phyloP scores from a whole-genome alignment of 2,888 invertebrate species.

The Ectemnius cavifrons region DNA sequence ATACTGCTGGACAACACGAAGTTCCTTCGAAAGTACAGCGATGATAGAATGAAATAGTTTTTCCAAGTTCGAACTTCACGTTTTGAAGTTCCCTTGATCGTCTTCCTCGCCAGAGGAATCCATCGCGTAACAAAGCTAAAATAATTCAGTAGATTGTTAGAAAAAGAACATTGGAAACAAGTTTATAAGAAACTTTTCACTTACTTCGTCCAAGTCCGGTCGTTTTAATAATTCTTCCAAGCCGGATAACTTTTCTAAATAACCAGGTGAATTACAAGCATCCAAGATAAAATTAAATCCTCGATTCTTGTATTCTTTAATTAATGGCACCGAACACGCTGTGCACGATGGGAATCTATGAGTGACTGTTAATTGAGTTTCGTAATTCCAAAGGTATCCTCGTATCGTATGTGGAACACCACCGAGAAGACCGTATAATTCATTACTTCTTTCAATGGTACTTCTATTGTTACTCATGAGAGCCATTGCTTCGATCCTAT shows the following conservation, averaged over 20 bases:
- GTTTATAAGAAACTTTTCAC: too few species aligned
- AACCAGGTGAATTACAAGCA: constrained; percentile 81
- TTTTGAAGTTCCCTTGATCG: constrained; percentile 4
- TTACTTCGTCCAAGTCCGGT: constrained; percentile 74
- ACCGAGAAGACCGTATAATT: constrained; percentile 85
- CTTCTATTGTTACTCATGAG: constrained; percentile 79
- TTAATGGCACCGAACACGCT: constrained; percentile 87
- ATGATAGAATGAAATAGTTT: too few species aligned
- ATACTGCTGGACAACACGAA: too few species aligned
- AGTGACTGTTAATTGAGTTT: constrained; percentile 90
- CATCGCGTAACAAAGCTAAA: constrained; percentile 73
- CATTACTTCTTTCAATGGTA: constrained; percentile 71
- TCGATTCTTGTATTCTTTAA: constrained; percentile 72
- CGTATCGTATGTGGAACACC: constrained; percentile 95
- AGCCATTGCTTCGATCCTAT: constrained; percentile 70
- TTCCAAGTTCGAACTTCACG: background rate
- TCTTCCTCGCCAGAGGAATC: constrained; percentile 69
- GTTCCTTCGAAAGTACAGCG: too few species aligned
- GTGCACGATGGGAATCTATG: constrained; percentile 93
- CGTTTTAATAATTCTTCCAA: constrained; percentile 76
- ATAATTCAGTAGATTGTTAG: too few species aligned
- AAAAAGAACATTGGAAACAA: too few species aligned
- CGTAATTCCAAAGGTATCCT: constrained; percentile 91
- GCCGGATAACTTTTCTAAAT: constrained; percentile 83
- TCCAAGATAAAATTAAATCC: constrained; percentile 81